Conservation (phyloP, 2,113 vertebrate species). For the Balaeniceps rex region DNA sequence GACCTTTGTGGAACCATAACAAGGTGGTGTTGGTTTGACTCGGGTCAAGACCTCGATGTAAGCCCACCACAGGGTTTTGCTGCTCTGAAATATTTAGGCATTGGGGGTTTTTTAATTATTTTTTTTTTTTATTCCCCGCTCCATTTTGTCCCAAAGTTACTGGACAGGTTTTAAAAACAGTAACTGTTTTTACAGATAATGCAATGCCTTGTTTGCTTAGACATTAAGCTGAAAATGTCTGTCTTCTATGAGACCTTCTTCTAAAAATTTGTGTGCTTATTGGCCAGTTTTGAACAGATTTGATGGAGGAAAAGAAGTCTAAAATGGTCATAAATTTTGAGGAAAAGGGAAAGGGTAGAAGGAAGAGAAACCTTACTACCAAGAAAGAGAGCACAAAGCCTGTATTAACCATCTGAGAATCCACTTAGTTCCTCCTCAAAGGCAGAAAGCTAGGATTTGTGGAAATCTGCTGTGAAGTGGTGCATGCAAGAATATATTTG, state of each 20-base stretch:
- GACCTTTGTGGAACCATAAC: neutral
- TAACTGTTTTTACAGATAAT: neutral
- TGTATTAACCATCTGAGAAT: neutral
- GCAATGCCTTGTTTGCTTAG: neutral
- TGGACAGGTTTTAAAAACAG: neutral
- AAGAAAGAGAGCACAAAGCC: neutral
- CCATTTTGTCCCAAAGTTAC: neutral
- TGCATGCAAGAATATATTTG: neutral
- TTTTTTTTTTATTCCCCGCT: neutral
- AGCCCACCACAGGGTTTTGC: neutral
- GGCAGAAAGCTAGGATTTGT: neutral
- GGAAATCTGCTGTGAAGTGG: neutral
- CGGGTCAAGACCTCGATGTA: neutral
- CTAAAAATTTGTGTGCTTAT: neutral
- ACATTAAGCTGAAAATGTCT: neutral
- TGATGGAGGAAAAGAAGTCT: neutral
- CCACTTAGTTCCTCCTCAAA: neutral
- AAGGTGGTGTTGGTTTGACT: neutral
- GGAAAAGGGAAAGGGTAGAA: neutral
- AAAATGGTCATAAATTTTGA: neutral
- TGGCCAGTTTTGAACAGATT: neutral
- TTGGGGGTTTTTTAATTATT: neutral
- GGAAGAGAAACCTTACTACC: neutral
- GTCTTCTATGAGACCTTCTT: neutral
- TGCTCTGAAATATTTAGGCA: neutral